These are phyloP conservation scores for Orchesella cincta DNA, from an alignment of 1,140 invertebrate species.

Conservation along the genomic window DNA sequence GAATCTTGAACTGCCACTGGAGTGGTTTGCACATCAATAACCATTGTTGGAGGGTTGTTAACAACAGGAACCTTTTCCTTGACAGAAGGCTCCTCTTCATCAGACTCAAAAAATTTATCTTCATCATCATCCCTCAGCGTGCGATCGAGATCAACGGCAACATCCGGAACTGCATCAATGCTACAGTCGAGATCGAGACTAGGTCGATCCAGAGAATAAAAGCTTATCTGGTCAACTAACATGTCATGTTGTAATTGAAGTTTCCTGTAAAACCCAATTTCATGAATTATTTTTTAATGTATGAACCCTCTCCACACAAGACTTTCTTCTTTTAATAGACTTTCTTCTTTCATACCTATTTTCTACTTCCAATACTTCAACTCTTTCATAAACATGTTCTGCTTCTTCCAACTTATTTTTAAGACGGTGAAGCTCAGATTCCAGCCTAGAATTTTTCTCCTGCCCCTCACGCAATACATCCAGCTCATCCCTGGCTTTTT, in stretches of 20 bases:
- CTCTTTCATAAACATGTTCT: constrained; percentile 46
- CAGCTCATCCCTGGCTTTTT: constrained; percentile 47
- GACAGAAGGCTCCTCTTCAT: constrained; percentile 23
- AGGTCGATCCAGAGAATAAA: constrained; percentile 37
- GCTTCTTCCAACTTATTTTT: constrained; percentile 48
- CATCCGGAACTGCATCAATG: background rate
- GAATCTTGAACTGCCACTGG: too few species aligned
- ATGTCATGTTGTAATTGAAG: constrained; percentile 48
- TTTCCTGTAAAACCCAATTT: constrained; percentile 34
- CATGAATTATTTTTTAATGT: background rate
- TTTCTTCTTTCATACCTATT: too few species aligned
- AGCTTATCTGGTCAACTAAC: constrained; percentile 48
- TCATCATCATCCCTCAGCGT: constrained; percentile 9
- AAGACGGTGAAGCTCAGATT: constrained; percentile 42
- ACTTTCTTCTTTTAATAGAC: background rate
- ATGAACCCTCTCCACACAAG: background rate
- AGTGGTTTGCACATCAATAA: too few species aligned
- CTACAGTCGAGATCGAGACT: constrained; percentile 24
- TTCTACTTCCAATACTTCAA: constrained; percentile 47
- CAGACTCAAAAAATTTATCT: constrained; percentile 22
- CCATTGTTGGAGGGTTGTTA: too few species aligned
- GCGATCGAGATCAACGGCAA: background rate
- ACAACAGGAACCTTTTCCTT: background rate
- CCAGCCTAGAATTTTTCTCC: constrained; percentile 44
- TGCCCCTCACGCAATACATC: constrained; percentile 48